A percentile compares a stretch with the other conserved stretches of the same genome.
Evolutionary conservation across 2,888 invertebrate genomes (phyloP).

Genomic region (Zhuqinia jingwanae): DNA sequence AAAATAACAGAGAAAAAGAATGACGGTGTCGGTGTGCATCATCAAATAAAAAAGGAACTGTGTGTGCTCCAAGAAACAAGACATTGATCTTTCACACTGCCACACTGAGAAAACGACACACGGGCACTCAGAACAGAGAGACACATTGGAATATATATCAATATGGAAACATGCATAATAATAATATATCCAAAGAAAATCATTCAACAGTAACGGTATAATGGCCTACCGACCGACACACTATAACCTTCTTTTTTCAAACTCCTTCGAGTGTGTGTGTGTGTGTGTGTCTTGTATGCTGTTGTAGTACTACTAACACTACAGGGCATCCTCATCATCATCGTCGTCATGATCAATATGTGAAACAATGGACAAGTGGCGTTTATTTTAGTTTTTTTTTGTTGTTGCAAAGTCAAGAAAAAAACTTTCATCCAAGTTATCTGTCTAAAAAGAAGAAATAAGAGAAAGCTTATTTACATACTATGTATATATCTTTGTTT

Average conservation of each 20-base stretch:
- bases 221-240: slow-evolving; percentile 18
- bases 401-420: too few species aligned
- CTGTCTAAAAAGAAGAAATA: too few species aligned
- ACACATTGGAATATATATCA: neutral
- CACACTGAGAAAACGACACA: neutral
- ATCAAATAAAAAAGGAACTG: slow-evolving; percentile 9
- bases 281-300: too few species aligned
- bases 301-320: neutral
- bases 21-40: slow-evolving; percentile 18
- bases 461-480: too few species aligned
- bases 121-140: neutral
- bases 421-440: too few species aligned
- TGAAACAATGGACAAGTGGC: slow-evolving; percentile 49
- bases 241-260: neutral
- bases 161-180: too few species aligned
- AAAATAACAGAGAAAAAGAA: neutral
- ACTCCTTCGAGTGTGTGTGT: too few species aligned
- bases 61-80: neutral
- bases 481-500: too few species aligned
- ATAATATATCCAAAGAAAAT: neutral
- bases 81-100: slow-evolving; percentile 38
- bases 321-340: slow-evolving; percentile 19
- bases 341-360: neutral
- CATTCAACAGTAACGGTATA: slow-evolving; percentile 39
- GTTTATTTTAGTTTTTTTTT: too few species aligned